These are phyloP conservation scores for Euleptes europaea DNA, from an alignment of 2,113 vertebrate species.

Conservation along the genomic window DNA sequence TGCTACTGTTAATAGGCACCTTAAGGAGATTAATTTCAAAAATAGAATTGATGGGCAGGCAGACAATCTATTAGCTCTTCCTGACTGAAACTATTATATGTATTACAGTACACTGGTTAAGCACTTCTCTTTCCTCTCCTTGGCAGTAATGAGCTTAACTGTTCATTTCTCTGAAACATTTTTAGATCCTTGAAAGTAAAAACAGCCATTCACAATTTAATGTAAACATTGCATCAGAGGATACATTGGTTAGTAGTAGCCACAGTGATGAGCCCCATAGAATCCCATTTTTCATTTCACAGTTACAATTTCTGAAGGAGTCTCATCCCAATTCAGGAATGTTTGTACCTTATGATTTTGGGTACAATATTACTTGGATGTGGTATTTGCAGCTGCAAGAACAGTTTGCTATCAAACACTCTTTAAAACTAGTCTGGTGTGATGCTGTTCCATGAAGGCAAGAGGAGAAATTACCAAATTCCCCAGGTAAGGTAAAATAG, in stretches of 20 bases:
- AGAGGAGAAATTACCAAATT: neutral
- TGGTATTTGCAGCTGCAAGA: neutral
- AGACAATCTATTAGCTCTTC: neutral
- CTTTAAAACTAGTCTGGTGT: neutral
- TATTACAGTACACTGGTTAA: neutral
- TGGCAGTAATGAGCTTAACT: accelerated
- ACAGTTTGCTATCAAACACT: neutral
- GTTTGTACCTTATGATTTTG: neutral
- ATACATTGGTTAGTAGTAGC: too few species aligned
- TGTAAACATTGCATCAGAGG: neutral
- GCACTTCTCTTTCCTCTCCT: neutral
- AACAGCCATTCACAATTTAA: neutral
- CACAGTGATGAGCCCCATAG: neutral
- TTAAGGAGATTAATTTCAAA: conserved; percentile 1
- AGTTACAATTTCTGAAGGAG: neutral
- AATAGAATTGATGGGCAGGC: neutral
- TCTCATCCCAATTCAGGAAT: neutral
- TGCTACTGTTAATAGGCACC: neutral
- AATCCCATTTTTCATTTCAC: neutral
- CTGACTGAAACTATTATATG: neutral
- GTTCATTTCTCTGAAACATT: neutral
- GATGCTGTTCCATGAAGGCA: neutral
- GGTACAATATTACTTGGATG: neutral
- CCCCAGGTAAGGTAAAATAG: neutral
- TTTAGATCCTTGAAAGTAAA: neutral